Base-by-base conservation (phyloP, 2,888 invertebrate genomes). In the Ornithoptera priamus region DNA sequence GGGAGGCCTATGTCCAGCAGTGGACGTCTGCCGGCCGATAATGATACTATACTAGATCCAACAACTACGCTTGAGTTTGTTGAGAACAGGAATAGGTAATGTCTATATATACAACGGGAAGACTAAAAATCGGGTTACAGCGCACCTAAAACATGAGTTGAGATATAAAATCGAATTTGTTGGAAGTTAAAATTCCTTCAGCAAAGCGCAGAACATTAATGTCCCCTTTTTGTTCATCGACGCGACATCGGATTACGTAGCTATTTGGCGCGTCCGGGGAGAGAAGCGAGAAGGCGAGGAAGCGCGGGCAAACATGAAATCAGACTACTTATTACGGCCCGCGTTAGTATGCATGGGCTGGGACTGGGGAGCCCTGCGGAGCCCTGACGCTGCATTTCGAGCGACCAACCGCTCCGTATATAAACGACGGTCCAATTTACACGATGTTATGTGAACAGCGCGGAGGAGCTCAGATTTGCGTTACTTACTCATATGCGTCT, bases 321-420 rank as follows among this genome's bases (percentile, higher is more conserved):
- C 85, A 80, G 85, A 84, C 84, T 89, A 82, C 88, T 90, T 90
- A 91, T 90, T 90, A 90, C 85, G 80, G 73, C 71, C 69, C 85
- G 87, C 78, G 87, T 92, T 90, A 91, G 90, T 92, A 92, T 92
- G 91, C 92, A 92, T 92, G 90, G 91, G 86, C 86, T 90, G 92
- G 92, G 92, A 89, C 78, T 72, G 50, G 58, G 66, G 63, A 70
- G 70, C 70, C 71, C 85, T 80, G 81, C 81, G 82, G 75, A 78
- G 83, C 85, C 84, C 84, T 84, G 76, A 74, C 77, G 72, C 78
- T 81, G 83, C 82, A 86, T 85, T 83, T 87, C 85, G 77, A 78
- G 75, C 75, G 71, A 66, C 76, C 70, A 67, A 67, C 67, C 57
- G 59, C 73, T 75, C 83, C 80, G 78, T 82, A 83, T 81, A 85